Evolutionary conservation across 2,888 invertebrate genomes (phyloP).

Genomic region (Heliconius erato): DNA sequence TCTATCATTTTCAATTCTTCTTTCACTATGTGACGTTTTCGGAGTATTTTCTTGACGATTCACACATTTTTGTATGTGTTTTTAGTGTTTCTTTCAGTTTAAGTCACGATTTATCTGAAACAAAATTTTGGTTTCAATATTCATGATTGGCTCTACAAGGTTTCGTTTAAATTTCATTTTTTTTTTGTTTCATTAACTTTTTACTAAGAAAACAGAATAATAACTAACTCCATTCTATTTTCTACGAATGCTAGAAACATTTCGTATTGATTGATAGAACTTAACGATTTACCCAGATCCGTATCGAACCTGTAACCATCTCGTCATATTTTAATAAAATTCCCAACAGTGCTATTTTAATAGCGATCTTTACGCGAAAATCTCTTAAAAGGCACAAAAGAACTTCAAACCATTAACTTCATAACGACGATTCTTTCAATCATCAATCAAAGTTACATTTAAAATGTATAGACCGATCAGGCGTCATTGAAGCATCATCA

Average conservation of each 20-base stretch:
- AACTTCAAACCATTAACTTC: slow-evolving; percentile 45
- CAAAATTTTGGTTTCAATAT: slow-evolving; percentile 27
- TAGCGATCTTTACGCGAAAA: neutral
- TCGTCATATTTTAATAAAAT: neutral
- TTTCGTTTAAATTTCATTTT: no score
- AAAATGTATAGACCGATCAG: slow-evolving; percentile 42
- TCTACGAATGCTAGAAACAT: no score
- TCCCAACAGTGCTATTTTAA: neutral
- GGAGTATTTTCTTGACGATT: slow-evolving; percentile 53
- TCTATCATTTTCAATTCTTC: slow-evolving; percentile 59
- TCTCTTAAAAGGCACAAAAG: slow-evolving; percentile 11
- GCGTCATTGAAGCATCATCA: slow-evolving; percentile 47
- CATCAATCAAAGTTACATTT: slow-evolving; percentile 57
- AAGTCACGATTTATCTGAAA: slow-evolving; percentile 44
- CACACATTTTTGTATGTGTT: slow-evolving; percentile 42
- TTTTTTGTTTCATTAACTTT: no score
- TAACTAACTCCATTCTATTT: no score
- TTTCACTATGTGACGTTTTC: slow-evolving; percentile 55
- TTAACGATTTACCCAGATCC: no score
- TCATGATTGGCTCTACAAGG: neutral
- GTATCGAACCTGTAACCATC: neutral
- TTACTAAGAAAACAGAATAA: no score
- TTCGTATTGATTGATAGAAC: no score
- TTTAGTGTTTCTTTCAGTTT: slow-evolving; percentile 6
- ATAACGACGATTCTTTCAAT: slow-evolving; percentile 53